Evolutionary conservation across 2,888 invertebrate species (phyloP), one percentile per base, ranked within the genome.

Genomic region (Coremacera marginata): DNA sequence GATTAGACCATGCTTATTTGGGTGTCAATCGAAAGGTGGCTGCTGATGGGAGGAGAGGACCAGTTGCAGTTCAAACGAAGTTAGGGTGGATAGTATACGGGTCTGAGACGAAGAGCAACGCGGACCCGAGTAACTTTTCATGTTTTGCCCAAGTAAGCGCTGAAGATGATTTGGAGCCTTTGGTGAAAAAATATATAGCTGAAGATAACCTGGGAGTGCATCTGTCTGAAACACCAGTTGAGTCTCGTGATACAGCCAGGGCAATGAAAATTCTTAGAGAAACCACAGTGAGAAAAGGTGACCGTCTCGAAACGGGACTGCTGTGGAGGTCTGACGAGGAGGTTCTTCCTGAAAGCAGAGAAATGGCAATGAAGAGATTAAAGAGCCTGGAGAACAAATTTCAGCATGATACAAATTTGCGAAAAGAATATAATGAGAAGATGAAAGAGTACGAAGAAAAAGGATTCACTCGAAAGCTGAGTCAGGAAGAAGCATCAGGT

Each of bases 401-500:
- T 31, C 31, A 75, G 14, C 72, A 65, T 27, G 74, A 82, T 70
- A n/a, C 63, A 11, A 74, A 76, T 16, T 81, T 77, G 51, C 67
- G 22, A 19, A 16, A 63, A 52, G 75, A 77, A 52, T 83, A 79
- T 65, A 68, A 57, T 2, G 25, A 73, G 1, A 76, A 75, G 22
- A 75, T 82, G 11, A 19, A 72, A 25, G 80, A 82, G 16, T 82
- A 81, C 31, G 44, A 80, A 11, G 67, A 31, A 49, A 5, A 81
- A 83, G 75, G 80, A 14, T 84, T 81, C 34, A 77, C 82, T 0
- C 75, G 80, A 22, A 77, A 78, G 60, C 72, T 81, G 19, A 74
- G 44, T 19, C 65, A 76, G 34, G 77, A 67, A 27, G 82, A 84
- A 77, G 22, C 77, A 27, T 0, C 11, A 3, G 3, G 8, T 2